Evolutionary conservation across 1,140 invertebrate species (phyloP).

Genomic region (Procambarus virginalis): DNA sequence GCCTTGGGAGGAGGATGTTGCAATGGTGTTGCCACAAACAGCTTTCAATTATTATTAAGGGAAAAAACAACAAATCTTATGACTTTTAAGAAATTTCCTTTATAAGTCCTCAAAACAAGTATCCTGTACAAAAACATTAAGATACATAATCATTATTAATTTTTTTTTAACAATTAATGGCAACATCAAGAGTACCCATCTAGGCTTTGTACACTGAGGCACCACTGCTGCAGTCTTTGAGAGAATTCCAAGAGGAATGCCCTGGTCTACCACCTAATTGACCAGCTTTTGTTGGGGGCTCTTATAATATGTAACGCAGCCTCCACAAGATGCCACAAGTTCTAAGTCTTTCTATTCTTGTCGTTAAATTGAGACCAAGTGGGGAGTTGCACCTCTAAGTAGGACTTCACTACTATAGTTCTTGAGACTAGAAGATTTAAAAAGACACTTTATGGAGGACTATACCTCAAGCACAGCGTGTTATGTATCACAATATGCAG

Average conservation of each 20-base stretch:
- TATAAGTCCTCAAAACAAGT: not conserved
- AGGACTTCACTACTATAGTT: constrained; percentile 50
- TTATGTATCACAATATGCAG: constrained; percentile 53
- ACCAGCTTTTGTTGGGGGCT: constrained; percentile 12
- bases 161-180: constrained; percentile 2
- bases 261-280: constrained; percentile 1
- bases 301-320: constrained; percentile 14
- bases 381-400: constrained; percentile 30
- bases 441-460: constrained; percentile 37
- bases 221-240: constrained; percentile 51
- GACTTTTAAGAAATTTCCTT: not conserved
- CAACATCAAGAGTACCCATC: constrained; percentile 8
- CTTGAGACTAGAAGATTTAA: constrained; percentile 57
- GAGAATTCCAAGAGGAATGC: not conserved
- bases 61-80: constrained; percentile 8
- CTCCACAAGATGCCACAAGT: not conserved
- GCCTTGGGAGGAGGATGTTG: constrained; percentile 12
- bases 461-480: constrained; percentile 51
- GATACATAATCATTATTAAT: not conserved
- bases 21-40: constrained; percentile 11
- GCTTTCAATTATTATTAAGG: not conserved
- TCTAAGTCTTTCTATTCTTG: not conserved
- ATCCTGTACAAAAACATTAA: constrained; percentile 5
- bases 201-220: constrained; percentile 44
- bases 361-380: constrained; percentile 23